phyloP scores from a whole-genome alignment of 2,797 vertebrate species.

The Mycteria americana region DNA sequence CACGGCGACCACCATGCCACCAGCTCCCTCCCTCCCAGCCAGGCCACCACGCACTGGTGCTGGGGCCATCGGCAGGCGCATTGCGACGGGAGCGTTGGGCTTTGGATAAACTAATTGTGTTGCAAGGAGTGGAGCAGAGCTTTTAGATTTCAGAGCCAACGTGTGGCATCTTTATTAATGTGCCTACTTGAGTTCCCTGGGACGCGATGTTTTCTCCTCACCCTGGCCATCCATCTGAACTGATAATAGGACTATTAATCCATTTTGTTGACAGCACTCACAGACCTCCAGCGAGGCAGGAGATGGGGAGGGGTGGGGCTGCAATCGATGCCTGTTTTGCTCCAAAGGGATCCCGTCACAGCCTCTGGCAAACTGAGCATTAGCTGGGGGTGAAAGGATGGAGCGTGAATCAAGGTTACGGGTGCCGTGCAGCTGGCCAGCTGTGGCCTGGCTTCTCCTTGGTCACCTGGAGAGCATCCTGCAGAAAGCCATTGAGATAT shows the following conservation, averaged over 20 bases:
- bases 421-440: neutral
- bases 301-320: constrained; percentile 31
- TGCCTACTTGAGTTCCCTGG: constrained; percentile 51
- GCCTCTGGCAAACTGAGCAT: neutral
- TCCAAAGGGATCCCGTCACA: neutral
- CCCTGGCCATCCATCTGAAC: constrained; percentile 61
- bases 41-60: neutral
- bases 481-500: neutral
- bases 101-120: constrained; percentile 25
- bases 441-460: neutral
- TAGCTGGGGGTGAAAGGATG: neutral
- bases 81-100: neutral
- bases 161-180: constrained; percentile 63
- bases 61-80: neutral
- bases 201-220: constrained; percentile 30
- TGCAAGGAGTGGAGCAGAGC: neutral
- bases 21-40: neutral
- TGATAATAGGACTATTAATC: constrained; percentile 68
- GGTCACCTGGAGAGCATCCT: neutral
- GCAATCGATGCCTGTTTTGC: constrained; percentile 6
- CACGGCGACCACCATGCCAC: accelerated
- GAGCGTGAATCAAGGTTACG: accelerated
- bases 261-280: constrained; percentile 54
- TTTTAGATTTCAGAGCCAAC: constrained; percentile 36
- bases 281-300: constrained; percentile 53